Conservation (phyloP, 2,113 vertebrate genomes). For the Campylomormyrus tamandua region DNA sequence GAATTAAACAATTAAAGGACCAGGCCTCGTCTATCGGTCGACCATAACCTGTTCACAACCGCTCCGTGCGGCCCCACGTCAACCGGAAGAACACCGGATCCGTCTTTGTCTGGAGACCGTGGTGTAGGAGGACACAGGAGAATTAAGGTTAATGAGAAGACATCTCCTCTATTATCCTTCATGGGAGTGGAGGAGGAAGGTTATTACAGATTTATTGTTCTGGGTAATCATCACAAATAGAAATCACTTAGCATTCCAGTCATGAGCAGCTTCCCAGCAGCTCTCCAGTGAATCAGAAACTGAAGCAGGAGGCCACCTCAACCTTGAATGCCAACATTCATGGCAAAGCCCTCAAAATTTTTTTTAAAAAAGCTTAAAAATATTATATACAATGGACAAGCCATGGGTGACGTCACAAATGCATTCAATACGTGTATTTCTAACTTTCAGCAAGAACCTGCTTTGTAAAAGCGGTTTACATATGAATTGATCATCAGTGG, state of each 20-base stretch:
- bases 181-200: conserved; percentile 39
- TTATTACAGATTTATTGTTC: conserved; percentile 52
- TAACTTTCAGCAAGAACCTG: conserved; percentile 45
- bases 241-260: conserved; percentile 54
- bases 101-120: background rate
- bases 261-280: conserved; percentile 33
- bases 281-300: conserved; percentile 49
- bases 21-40: background rate
- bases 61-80: background rate
- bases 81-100: background rate
- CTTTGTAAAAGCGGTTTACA: conserved; percentile 57
- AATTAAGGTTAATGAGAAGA: conserved; percentile 19
- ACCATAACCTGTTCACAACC: background rate
- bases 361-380: background rate
- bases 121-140: background rate
- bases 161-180: conserved; percentile 18
- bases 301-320: conserved; percentile 38
- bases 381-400: background rate
- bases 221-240: conserved; percentile 49
- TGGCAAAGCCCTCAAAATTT: background rate
- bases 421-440: conserved; percentile 53
- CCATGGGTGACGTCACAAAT: background rate
- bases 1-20: background rate
- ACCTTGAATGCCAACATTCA: conserved; percentile 41
- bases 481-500: conserved; percentile 63